Evolutionary conservation across 2,888 invertebrate genomes (phyloP).

Genomic region (Capitulum mitella): DNA sequence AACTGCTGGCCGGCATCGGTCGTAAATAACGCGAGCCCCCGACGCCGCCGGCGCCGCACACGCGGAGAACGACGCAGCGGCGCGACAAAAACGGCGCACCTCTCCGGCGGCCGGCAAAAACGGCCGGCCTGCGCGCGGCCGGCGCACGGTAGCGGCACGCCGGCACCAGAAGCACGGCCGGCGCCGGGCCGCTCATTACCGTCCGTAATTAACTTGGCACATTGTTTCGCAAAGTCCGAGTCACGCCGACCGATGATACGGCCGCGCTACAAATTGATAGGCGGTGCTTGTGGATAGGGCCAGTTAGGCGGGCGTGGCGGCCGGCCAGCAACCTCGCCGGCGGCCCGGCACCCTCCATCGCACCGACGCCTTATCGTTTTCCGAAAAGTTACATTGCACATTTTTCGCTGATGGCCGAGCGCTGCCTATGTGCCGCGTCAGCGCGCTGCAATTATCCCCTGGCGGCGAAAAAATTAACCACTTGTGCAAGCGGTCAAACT

Average conservation of each 20-base stretch:
- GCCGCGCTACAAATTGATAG: slow-evolving; percentile 11
- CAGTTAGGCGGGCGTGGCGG: background rate
- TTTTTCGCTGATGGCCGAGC: background rate
- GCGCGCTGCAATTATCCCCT: background rate
- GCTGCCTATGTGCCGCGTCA: background rate
- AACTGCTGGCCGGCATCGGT: background rate
- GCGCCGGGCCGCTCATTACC: background rate
- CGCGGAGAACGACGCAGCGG: background rate
- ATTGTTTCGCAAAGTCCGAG: background rate
- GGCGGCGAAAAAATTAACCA: slow-evolving; percentile 13
- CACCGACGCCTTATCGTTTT: background rate
- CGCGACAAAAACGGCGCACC: slow-evolving; percentile 4
- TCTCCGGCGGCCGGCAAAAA: background rate
- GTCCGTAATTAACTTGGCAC: slow-evolving; percentile 8
- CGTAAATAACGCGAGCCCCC: slow-evolving; percentile 12
- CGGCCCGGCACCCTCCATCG: background rate
- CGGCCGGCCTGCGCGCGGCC: background rate
- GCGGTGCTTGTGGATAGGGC: slow-evolving; percentile 1
- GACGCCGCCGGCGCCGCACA: background rate
- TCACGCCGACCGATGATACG: slow-evolving; percentile 22
- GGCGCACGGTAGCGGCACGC: background rate
- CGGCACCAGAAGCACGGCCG: background rate
- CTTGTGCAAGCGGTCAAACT: slow-evolving; percentile 20
- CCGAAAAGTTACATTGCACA: slow-evolving; percentile 8
- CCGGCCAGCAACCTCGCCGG: background rate